Percentiles rank a stretch among this genome's conserved stretches.
phyloP scores from a whole-genome alignment of 2,113 vertebrate species.

The Sander vitreus region DNA sequence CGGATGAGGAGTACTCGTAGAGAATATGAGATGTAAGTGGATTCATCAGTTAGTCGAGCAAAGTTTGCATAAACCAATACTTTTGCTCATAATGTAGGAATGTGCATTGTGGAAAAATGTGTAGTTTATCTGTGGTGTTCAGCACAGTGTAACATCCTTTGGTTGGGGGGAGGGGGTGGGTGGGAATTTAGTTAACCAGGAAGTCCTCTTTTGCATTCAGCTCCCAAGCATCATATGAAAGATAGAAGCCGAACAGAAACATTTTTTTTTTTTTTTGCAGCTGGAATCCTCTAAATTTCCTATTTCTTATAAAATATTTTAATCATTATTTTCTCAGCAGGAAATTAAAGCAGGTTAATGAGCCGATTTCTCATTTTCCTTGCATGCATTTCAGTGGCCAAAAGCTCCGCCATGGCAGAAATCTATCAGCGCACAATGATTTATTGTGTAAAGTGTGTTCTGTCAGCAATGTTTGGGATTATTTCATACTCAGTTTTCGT shows the following conservation, averaged over 20 bases:
- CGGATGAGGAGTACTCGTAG: not conserved
- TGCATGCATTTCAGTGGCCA: not conserved
- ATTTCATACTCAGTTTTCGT: not conserved
- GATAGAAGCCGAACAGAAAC: constrained; percentile 14
- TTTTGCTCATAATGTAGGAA: not conserved
- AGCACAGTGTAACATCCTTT: not conserved
- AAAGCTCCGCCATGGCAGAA: not conserved
- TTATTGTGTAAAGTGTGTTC: not conserved
- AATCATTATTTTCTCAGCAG: constrained; percentile 1
- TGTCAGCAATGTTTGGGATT: not conserved
- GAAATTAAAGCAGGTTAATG: not conserved
- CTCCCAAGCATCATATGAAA: constrained; percentile 21
- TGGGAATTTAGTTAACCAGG: constrained; percentile 24
- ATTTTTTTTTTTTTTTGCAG: not conserved
- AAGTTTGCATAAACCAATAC: not conserved
- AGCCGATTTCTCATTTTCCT: not conserved
- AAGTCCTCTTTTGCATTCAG: constrained; percentile 31
- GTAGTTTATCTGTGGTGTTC: not conserved
- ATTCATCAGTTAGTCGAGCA: not conserved
- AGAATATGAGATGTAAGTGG: not conserved
- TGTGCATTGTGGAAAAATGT: not conserved
- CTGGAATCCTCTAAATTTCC: not conserved
- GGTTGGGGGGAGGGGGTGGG: too few relatives aligned
- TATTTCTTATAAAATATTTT: constrained; percentile 14
- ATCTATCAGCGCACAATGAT: not conserved